Evolutionary conservation across 2,888 invertebrate genomes (phyloP), one percentile per base, ranked within the genome.

Genomic region (Microplitis manilae): DNA sequence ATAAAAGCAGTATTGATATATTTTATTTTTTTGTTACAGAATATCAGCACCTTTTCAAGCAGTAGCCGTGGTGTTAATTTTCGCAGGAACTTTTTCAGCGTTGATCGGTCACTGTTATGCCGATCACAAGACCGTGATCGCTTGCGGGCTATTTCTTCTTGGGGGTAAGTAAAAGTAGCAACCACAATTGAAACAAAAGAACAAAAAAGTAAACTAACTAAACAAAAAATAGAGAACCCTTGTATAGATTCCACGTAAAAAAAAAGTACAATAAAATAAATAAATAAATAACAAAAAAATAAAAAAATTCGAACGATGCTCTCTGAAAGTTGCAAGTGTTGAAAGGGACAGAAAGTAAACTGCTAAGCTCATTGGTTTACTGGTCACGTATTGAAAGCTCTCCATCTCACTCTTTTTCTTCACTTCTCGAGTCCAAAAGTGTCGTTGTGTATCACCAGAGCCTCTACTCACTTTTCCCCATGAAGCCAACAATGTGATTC

Each of bases 111-210:
- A 93, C 84, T 93, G 92, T 88, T 92, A 92, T 86, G 91, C 91
- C 82, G 92, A 93, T 90, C 92, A 92, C 89, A 92, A 92, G 85
- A 92, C 92, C 69, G 91, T 93, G 70, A 89, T 93, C 69, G 93
- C 93, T 68, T 92, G 93, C 84, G 93, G 93, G 81, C 90, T 93
- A 77, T 93, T 92, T 87, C 92, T 93, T 68, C 90, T 93, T 59
- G 92, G 92, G 81, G 93, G 93, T 93, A 86, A 92, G 92, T 90
- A 73, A 65, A 30, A 72, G 70, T n/a, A 62, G 41, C 17, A 68
- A 74, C 69, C 62, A 20, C 61, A 74, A 70, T 71, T 62, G 30
- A 75, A 77, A 77, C 73, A 40, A 76, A 76, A 68, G 59, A 60
- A 15, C 61, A 75, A 40, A 15, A 59, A 65, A 61, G 9, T 20